Conservation (phyloP, 53 echinoderm and acorn worm genomes). For the Astropecten irregularis region DNA sequence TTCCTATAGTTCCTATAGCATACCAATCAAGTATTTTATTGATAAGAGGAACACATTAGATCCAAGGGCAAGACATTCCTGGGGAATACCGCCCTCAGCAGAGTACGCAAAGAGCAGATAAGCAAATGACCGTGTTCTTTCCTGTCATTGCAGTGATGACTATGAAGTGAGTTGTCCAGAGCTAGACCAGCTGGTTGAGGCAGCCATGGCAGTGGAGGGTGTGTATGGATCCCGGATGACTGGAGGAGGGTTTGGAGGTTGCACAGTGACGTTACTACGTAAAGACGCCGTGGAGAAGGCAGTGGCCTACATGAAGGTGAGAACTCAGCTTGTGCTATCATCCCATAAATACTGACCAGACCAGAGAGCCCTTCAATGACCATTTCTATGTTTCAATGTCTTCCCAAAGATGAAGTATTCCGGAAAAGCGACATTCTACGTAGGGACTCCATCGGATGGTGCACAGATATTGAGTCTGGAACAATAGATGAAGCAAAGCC, state of each 20-base stretch:
- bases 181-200: constrained; percentile 84
- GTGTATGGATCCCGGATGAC: constrained; percentile 96
- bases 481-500: neutral
- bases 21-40: too few relatives aligned
- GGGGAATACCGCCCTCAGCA: too few relatives aligned
- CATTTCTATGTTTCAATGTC: constrained; percentile 21
- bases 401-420: constrained; percentile 85
- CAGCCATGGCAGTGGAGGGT: constrained; percentile 88
- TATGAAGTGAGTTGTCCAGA: constrained; percentile 97
- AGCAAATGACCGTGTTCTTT: too few relatives aligned
- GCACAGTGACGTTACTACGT: constrained; percentile 89
- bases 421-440: constrained; percentile 81
- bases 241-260: constrained; percentile 97
- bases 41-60: too few relatives aligned
- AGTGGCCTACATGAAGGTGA: constrained; percentile 84
- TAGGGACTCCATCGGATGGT: constrained; percentile 75
- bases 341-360: too few relatives aligned
- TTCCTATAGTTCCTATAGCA: too few relatives aligned
- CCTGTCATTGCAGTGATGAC: constrained; percentile 67
- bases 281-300: constrained; percentile 71
- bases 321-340: too few relatives aligned
- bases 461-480: constrained; percentile 64
- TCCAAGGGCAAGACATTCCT: too few relatives aligned
- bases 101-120: too few relatives aligned
- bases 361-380: too few relatives aligned